phyloP scores from a whole-genome alignment of 1,140 invertebrate genomes.

The Pachypeltis micranthus region DNA sequence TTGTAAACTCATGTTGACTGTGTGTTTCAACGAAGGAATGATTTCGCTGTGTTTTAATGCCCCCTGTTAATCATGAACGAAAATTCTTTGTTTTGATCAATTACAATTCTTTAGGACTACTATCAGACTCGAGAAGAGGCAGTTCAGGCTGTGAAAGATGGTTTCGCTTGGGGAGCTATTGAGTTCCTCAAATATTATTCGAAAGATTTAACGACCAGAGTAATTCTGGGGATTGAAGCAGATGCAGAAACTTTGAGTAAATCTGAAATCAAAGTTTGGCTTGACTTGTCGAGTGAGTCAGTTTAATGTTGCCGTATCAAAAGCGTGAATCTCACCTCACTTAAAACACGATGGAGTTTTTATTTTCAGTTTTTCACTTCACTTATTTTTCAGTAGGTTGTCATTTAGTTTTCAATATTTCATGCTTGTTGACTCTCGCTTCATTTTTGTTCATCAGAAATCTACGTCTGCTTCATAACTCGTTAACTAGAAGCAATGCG shows the following conservation, averaged over 20 bases:
- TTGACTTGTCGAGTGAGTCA: slow-evolving; percentile 43
- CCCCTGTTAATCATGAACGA: too few relatives aligned
- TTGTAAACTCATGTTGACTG: too few relatives aligned
- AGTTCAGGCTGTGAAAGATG: slow-evolving; percentile 35
- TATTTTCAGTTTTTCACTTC: not conserved
- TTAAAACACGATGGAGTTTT: not conserved
- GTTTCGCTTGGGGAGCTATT: slow-evolving; percentile 42
- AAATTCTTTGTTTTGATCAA: too few relatives aligned
- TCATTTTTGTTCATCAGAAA: too few relatives aligned
- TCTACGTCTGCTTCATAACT: too few relatives aligned
- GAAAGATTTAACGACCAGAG: slow-evolving; percentile 34
- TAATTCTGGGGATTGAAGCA: slow-evolving; percentile 32
- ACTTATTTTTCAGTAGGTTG: too few relatives aligned
- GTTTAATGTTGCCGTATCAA: too few relatives aligned
- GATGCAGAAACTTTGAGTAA: slow-evolving; percentile 37
- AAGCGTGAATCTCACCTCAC: not conserved
- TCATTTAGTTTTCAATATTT: too few relatives aligned
- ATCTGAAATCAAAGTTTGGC: slow-evolving; percentile 37
- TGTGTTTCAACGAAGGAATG: too few relatives aligned
- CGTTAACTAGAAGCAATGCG: too few relatives aligned
- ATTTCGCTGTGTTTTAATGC: too few relatives aligned
- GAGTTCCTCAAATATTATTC: slow-evolving; percentile 40
- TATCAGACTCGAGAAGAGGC: slow-evolving; percentile 32
- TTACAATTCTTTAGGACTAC: slow-evolving; percentile 25
- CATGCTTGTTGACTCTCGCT: too few relatives aligned